Evolutionary conservation across 30 jellyfish, hydroid and myxozoan genomes (phyloP), one percentile per base, ranked within the genome.

Genomic region (Aurelia aurita): DNA sequence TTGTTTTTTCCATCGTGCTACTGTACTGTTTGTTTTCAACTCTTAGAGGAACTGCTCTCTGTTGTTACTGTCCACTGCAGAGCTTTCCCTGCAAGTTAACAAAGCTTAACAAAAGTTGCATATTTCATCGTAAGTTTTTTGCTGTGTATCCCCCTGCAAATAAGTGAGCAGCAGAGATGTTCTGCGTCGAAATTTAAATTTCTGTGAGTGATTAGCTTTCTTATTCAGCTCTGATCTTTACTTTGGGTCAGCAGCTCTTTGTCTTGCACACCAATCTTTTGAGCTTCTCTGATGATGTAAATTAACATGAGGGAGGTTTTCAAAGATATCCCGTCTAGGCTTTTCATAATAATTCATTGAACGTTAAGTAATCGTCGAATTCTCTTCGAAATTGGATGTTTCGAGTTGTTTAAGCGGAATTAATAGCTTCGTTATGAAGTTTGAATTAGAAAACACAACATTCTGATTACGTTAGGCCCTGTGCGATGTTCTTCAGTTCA

Each of bases 241-340:
- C 67, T 55, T 55, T 19, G 11, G 67, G 25, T 55, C 67, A 55
- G 29, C 29, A 55, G 29, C 1, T 10, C 29, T 5, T n/a, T 55
- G 67, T 55, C 5, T 3, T 2, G 29, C 67, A 22, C 29, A 19
- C 13, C 29, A 22, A 55, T 55, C 29, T 55, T 55, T 55, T 22
- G 67, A 55, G 67, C 67, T 55, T 22, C 29, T n/a, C 67, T 55
- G 67, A 55, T 22, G 67, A 55, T 55, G 29, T 55, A 5, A 55
- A 55, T 55, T 22, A 55, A 19, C 29, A 19, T 3, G 51, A 39
- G 29, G 67, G 67, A n/a, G 29, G 67, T 1, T 55, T n/a, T 19
- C 67, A 55, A 55, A 55, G 67, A 22, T 5, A 55, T 22, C 67
- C 67, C 67, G 67, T 55, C 67, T 55, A 10, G 67, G 29, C 67